Base-by-base conservation (phyloP, 2,888 invertebrate genomes). In the Drosophila prolongata region DNA sequence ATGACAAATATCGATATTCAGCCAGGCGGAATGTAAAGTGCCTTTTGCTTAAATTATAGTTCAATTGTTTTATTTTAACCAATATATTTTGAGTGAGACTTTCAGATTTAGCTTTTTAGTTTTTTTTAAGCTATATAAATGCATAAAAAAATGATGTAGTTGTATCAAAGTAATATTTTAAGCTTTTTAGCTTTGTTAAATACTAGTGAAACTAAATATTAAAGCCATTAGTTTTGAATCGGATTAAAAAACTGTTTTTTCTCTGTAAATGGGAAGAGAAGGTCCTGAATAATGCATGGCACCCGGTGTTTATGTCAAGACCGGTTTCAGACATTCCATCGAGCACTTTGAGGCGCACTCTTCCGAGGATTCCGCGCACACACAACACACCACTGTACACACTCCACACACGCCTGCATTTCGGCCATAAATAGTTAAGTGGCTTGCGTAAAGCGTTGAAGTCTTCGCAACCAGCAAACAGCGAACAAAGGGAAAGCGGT, bases 361-460 rank as follows among this genome's bases (percentile, higher is more conserved):
- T 40, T 16, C 34, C 16, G 27, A 35, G 60, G 27, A 59, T 44
- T 16, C 37, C 13, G n/a, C 69, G 13, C 16, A 47, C 44, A 30
- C 30, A 6, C 8, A 6, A 30, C 30, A 30, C 30, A 30, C 30
- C 0, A 2, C 9, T 9, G 9, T 8, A 8, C 30, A 30, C 30
- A 30, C 30, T 1, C 30, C 6, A 30, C 30, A 27, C 37, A 10
- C 34, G 34, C 35, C 30, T 42, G 34, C 52, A 37, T 19, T 19
- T 43, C 42, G 24, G 53, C 52, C 53, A 71, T 67, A 71, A 69
- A 76, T 80, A 76, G 65, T 76, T 55, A 55, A 64, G 56, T 59
- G 67, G 76, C 58, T 61, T 56, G 66, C 56, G 53, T 52, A 53
- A 76, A 70, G 65, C 69, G 75, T 54, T 75, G 70, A 66, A 70